A percentile compares a stretch with the other conserved stretches of the same genome.
Conservation (phyloP, 2,888 invertebrate species). For the Metopia argyrocephala region DNA sequence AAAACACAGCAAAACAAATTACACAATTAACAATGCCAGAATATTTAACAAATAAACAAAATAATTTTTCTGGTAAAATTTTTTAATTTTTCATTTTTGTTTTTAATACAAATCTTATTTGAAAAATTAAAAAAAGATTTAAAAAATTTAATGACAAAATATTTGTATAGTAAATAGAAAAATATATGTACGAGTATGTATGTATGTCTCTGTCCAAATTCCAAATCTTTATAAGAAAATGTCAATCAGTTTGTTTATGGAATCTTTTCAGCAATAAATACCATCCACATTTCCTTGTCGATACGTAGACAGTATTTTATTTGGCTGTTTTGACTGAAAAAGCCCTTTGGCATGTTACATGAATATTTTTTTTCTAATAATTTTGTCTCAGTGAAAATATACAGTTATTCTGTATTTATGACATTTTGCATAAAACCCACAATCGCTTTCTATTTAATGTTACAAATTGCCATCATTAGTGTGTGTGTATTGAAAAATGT, state of each 20-base stretch:
- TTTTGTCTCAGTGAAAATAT: not conserved
- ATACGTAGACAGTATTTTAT: not conserved
- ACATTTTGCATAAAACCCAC: too few relatives aligned
- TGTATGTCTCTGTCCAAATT: not conserved
- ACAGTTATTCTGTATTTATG: not conserved
- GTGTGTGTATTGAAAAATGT: too few relatives aligned
- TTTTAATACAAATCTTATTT: not conserved
- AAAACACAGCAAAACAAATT: not conserved
- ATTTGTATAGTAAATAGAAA: slow-evolving; percentile 19
- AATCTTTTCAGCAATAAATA: not conserved
- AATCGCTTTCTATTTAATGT: too few relatives aligned
- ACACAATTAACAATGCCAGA: slow-evolving; percentile 1
- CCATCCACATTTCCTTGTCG: not conserved
- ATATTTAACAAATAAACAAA: not conserved
- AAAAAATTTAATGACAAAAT: slow-evolving; percentile 5
- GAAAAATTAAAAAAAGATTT: not conserved
- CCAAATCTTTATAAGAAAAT: not conserved
- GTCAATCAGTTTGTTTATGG: slow-evolving; percentile 9
- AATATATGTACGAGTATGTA: not conserved
- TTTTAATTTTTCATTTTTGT: not conserved
- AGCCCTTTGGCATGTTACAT: not conserved
- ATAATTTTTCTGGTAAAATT: not conserved
- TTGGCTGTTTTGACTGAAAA: not conserved
- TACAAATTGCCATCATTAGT: too few relatives aligned
- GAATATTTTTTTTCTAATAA: not conserved